Evolutionary conservation across 2,888 invertebrate species (phyloP), one percentile per base, ranked within the genome.

Genomic region (Mamestra brassicae): DNA sequence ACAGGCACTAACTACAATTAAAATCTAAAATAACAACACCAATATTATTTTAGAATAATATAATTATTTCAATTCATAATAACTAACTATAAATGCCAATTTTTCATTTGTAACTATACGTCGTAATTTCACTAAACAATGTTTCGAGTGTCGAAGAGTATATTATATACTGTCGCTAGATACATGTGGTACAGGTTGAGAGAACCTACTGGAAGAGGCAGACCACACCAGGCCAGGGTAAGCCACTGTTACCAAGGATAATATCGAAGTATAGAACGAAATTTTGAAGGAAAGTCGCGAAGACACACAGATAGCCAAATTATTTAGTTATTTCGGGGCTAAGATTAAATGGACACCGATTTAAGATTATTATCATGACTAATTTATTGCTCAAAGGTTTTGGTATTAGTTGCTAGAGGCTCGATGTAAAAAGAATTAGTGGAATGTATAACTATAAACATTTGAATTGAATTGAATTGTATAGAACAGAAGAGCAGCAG

Each of bases 41-140:
- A 90, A 93, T 95, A 86, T 94, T 96, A 96, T 96, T 96, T 96
- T 96, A 96, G 96, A 96, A 96, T 96, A 96, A 96, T 96, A 96
- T 96, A 96, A 96, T 96, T 96, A 96, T 95, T 95, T 96, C 94
- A 96, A 96, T 96, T 96, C 92, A 95, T 96, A 96, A 94, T 96
- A 95, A 95, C 96, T 96, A 96, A 96, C 96, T 96, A 96, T 96
- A 95, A 95, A 96, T 95, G 96, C 95, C 95, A 94, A 94, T 94
- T 93, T 92, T 89, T 91, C 87, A 85, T 93, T 92, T 73, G 91
- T 93, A 93, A 94, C 93, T 94, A 95, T 93, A 94, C 91, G 92
- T 93, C 92, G 92, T 93, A 92, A 92, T 86, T 92, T 92, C 89
- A 91, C 94, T 95, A 95, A 94, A 95, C 93, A 94, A 91, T 92